Evolutionary conservation across 2,113 vertebrate genomes (phyloP), one percentile per base, ranked within the genome.

Genomic region (Rousettus leschenaultii): DNA sequence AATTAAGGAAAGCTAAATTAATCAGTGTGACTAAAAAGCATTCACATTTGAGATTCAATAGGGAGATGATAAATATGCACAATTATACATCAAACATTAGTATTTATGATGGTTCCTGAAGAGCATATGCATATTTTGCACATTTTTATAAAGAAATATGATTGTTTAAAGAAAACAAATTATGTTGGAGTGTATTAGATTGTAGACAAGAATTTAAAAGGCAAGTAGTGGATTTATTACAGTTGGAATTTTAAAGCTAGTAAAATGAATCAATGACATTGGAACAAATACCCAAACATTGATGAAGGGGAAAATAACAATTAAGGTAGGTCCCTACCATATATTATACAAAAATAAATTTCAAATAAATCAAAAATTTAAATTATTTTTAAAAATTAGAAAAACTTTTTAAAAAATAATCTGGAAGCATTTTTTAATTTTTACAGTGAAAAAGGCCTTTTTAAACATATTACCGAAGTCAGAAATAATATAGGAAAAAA

Each of bases 111-210:
- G n/a, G 15, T 53, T 89, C 35, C 28, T 53, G 84, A 96, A 26
- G 11, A 91, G 0, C n/a, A 80, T 53, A 74, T 87, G 26, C 16
- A 93, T 40, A 91, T 80, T 70, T 92, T 70, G 40, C n/a, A 92
- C 33, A 91, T 86, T 94, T 85, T 94, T 78, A 77, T 33, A 68
- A 95, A 92, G n/a, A 63, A 92, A 90, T 82, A 57, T 77, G 35
- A 48, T 63, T 80, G 77, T 65, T 96, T 92, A 85, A 94, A 96
- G 57, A 15, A 90, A 94, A 84, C 61, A 88, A 78, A 68, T 86
- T 55, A 66, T 80, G 70, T 75, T 80, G 7, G 13, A 45, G 0
- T 40, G 8, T 71, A 66, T 65, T 70, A 61, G 33, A 7, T 63
- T 78, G 24, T 80, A 85, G 15, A 61, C n/a, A 91, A 74, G 59